Evolutionary conservation across 2,797 vertebrate genomes (phyloP).

Genomic region (Oceanodroma leucorhoa): DNA sequence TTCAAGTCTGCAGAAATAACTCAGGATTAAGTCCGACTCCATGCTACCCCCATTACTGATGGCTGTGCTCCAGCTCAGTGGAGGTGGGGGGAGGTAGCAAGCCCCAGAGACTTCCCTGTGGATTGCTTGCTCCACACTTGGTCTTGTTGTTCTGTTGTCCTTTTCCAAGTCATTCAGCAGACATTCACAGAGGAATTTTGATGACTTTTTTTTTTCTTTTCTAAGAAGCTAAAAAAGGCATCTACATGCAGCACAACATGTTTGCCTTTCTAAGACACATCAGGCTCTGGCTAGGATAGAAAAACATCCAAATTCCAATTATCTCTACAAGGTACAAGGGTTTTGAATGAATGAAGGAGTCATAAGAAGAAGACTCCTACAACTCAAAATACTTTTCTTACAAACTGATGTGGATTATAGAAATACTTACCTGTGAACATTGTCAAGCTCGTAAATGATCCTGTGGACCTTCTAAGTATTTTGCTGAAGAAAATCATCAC

Average conservation of each 20-base stretch:
- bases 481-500: background rate
- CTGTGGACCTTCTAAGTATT: background rate
- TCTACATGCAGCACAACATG: background rate
- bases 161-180: background rate
- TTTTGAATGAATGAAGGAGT: background rate
- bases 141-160: background rate
- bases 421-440: background rate
- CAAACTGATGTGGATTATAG: background rate
- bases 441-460: background rate
- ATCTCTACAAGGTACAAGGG: background rate
- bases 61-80: background rate
- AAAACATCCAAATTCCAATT: background rate
- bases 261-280: background rate
- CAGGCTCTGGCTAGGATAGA: background rate
- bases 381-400: background rate
- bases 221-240: background rate
- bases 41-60: fast-evolving
- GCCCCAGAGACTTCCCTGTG: background rate
- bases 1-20: background rate
- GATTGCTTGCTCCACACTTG: background rate
- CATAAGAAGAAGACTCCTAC: background rate
- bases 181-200: background rate
- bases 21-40: background rate
- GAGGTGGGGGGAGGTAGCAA: background rate
- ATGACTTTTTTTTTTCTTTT: background rate